Conservation (phyloP, 1,140 invertebrate species). For the Bilobella aurantiaca region DNA sequence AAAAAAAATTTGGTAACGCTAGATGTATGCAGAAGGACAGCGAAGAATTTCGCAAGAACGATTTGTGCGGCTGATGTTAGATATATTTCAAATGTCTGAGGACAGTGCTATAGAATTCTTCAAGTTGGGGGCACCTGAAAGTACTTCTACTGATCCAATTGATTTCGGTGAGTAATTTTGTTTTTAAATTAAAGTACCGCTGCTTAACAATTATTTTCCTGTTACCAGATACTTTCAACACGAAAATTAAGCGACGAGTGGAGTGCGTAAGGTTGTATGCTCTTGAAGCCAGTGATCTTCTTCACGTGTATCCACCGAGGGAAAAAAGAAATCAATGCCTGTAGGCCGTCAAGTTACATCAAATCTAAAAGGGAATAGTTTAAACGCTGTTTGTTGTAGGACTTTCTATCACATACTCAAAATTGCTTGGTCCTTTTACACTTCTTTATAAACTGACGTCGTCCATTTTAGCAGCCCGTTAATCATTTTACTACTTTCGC, state of each 20-base stretch:
- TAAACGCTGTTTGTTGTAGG: too few species aligned
- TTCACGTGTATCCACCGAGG: slow-evolving; percentile 12
- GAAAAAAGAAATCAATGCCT: slow-evolving; percentile 11
- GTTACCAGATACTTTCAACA: slow-evolving; percentile 21
- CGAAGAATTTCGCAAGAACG: slow-evolving; percentile 16
- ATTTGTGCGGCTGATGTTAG: slow-evolving; percentile 15
- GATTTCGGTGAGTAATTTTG: slow-evolving; percentile 9
- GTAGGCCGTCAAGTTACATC: too few species aligned
- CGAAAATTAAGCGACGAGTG: slow-evolving; percentile 14
- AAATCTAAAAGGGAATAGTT: too few species aligned
- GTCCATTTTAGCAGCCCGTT: too few species aligned
- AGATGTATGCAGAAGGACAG: slow-evolving; percentile 23
- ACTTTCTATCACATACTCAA: too few species aligned
- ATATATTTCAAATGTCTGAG: slow-evolving; percentile 12
- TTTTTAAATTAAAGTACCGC: too few species aligned
- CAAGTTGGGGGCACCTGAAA: background rate
- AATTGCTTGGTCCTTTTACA: too few species aligned
- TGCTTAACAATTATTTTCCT: too few species aligned
- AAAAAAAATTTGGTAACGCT: slow-evolving; percentile 6
- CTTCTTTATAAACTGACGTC: too few species aligned
- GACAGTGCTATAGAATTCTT: slow-evolving; percentile 18
- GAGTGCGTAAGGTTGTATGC: slow-evolving; percentile 21
- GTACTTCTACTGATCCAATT: background rate
- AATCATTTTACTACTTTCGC: too few species aligned
- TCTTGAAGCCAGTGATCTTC: slow-evolving; percentile 17